Percentiles rank a stretch among this genome's conserved stretches.
Conservation (phyloP, 2,113 vertebrate species). For the Tragelaphus imberbis region DNA sequence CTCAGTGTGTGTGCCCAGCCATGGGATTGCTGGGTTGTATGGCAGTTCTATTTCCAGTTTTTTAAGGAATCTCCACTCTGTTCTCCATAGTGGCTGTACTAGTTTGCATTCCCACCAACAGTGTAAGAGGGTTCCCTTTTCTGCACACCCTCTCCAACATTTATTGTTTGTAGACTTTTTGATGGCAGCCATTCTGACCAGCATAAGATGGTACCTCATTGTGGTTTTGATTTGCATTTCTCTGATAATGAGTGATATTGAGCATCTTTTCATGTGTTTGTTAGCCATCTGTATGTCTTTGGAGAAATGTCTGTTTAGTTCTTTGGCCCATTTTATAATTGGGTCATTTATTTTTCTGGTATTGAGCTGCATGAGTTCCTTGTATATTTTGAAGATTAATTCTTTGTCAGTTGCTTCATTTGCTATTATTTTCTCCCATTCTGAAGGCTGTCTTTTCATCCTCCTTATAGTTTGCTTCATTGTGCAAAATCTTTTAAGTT, state of each 20-base stretch:
- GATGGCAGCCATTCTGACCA: no score
- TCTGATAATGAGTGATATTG: neutral
- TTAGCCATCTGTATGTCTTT: neutral
- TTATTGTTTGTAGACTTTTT: no score
- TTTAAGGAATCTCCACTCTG: no score
- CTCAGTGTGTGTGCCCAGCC: no score
- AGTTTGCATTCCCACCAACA: no score
- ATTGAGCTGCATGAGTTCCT: neutral
- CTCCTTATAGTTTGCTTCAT: neutral
- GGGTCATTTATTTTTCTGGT: neutral
- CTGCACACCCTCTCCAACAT: no score
- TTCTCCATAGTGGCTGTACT: no score
- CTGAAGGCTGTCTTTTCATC: neutral
- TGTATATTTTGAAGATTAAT: neutral
- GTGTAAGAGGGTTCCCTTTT: no score
- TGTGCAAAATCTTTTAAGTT: neutral
- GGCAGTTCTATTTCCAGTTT: no score
- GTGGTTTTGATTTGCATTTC: neutral
- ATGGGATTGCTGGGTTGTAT: no score
- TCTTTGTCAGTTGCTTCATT: neutral
- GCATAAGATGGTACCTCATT: neutral
- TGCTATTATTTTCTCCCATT: neutral
- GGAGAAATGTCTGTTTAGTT: neutral
- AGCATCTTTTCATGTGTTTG: neutral
- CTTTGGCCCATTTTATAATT: neutral